phyloP scores from a whole-genome alignment of 2,113 vertebrate genomes.

The Coreoperca whiteheadi region DNA sequence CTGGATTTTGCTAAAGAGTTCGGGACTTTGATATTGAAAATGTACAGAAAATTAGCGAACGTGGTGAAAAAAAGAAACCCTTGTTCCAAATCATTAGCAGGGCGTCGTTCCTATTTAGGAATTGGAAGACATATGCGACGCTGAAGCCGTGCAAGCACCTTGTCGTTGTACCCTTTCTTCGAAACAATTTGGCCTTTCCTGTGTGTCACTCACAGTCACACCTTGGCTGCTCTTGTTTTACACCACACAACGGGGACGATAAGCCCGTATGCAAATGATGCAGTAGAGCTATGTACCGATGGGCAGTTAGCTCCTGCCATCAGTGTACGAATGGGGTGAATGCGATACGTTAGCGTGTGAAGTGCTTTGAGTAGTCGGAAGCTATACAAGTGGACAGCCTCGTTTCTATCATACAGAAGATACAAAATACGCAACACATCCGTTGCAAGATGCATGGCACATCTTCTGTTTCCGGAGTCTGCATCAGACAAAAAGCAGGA shows the following conservation, averaged over 20 bases:
- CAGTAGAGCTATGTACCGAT: background rate
- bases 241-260: background rate
- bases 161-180: background rate
- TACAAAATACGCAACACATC: background rate
- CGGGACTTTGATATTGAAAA: background rate
- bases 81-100: background rate
- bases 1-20: background rate
- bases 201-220: background rate
- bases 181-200: conserved; percentile 1
- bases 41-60: background rate
- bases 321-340: no score
- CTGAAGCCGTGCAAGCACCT: no score
- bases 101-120: background rate
- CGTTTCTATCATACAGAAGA: background rate
- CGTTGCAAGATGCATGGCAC: background rate
- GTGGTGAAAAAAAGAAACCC: background rate
- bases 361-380: no score
- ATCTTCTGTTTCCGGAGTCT: background rate
- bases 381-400: no score
- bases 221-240: background rate
- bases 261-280: background rate
- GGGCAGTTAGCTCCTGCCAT: no score
- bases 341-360: no score
- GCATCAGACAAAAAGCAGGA: conserved; percentile 4
- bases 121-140: no score